A percentile compares a stretch with the other conserved stretches of the same genome.
Conservation (phyloP, 2,113 vertebrate genomes). For the Labeo rohita region DNA sequence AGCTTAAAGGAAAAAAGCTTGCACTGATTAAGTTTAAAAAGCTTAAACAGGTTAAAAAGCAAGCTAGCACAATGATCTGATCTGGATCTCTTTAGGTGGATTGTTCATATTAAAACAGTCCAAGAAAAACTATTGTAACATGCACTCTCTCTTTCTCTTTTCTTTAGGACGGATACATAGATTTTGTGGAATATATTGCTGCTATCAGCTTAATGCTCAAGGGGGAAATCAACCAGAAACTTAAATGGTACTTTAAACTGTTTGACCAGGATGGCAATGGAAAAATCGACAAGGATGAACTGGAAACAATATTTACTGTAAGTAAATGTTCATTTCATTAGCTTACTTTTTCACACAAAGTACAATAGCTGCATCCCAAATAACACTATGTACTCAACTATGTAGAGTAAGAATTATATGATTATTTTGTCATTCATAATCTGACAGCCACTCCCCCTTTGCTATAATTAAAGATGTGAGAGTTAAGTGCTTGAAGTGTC, state of each 20-base stretch:
- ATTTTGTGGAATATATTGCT: slow-evolving; percentile 91
- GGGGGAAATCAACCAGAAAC: slow-evolving; percentile 91
- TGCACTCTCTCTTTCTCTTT: not conserved
- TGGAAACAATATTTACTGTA: slow-evolving; percentile 87
- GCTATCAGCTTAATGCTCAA: slow-evolving; percentile 86
- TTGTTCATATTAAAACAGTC: not conserved
- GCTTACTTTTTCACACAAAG: not conserved
- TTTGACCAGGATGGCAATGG: slow-evolving; percentile 90
- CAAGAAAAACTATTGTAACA: not conserved
- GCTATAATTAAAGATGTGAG: too few species aligned
- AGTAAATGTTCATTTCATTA: slow-evolving; percentile 49
- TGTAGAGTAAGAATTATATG: too few species aligned
- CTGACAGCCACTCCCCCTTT: not conserved
- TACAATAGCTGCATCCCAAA: too few species aligned
- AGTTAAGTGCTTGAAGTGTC: not conserved
- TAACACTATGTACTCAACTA: not conserved
- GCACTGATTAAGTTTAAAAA: not conserved
- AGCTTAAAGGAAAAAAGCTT: not conserved
- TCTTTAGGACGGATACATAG: slow-evolving; percentile 86
- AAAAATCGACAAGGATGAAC: slow-evolving; percentile 88
- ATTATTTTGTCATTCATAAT: not conserved
- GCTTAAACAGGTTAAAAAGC: not conserved
- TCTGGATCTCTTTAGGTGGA: not conserved
- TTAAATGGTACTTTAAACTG: slow-evolving; percentile 96
- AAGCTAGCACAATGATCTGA: not conserved